Base-by-base conservation (phyloP, 2,113 vertebrate genomes). In the Equus quagga region DNA sequence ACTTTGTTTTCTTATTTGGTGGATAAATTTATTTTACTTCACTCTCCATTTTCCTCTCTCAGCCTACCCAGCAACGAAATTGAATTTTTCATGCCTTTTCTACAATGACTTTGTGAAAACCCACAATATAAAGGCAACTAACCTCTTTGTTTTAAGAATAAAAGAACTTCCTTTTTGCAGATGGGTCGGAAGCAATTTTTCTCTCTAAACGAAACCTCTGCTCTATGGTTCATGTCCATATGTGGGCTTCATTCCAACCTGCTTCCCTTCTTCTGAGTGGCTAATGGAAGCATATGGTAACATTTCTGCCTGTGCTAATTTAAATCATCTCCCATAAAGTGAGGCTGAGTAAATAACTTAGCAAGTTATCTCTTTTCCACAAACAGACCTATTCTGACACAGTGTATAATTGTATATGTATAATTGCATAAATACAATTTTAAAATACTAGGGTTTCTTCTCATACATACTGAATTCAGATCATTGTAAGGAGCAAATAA, bases 391-490 rank as follows among this genome's bases (percentile, higher is more conserved):
- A 56, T 92, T 92, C 79, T 94, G 49, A 80, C 19, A 67, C 36
- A 84, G 46, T 94, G 5, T 79, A 60, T 69, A 78, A 65, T 6
- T 58, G 3, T 41, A 89, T 72, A 75, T 76, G 73, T 84, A 49
- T 4, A 96, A 67, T 36, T 97, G n/a, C 62, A 89, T 73, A 62
- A 89, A 81, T 56, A 91, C 12, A 88, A 56, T 83, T 70, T 69
- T 33, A 76, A 90, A 91, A 60, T 67, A 41, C n/a, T 90, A 65
- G 56, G 21, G 84, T 80, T 97, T 96, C 70, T 70, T 76, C n/a
- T 49, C 31, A 76, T 60, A 70, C 36, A 75, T 33, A 85, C 10
- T 70, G 70, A 87, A 69, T 76, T 79, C 18, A 91, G 54, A 76
- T 93, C 60, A 83, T 36, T 93, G 18, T 85, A 89, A 85, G 33